These are phyloP conservation scores for Eulithis testata DNA, from an alignment of 2,888 invertebrate species.

Conservation along the genomic window DNA sequence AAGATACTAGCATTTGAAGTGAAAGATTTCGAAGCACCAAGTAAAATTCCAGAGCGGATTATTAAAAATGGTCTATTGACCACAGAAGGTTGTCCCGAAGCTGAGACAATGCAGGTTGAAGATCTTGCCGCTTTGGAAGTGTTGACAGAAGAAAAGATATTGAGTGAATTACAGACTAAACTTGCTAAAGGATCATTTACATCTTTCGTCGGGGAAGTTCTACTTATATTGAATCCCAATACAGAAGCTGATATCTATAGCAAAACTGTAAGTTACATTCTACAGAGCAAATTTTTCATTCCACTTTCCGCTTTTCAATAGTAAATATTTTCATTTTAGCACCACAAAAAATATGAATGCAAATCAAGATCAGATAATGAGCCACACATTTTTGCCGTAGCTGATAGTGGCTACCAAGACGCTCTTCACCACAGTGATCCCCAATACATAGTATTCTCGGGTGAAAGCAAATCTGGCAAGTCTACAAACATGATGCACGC, in stretches of 20 bases:
- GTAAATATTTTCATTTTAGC: constrained; percentile 78
- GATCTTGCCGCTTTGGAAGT: constrained; percentile 92
- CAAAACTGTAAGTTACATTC: constrained; percentile 84
- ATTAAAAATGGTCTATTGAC: constrained; percentile 78
- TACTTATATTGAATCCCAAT: constrained; percentile 92
- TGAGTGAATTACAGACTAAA: constrained; percentile 88
- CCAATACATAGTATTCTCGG: constrained; percentile 94
- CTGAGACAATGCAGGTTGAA: constrained; percentile 91
- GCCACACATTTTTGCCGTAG: constrained; percentile 95
- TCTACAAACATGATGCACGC: constrained; percentile 92
- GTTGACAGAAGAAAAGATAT: constrained; percentile 88
- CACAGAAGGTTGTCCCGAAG: constrained; percentile 80
- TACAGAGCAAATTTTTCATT: neutral
- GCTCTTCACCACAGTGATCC: constrained; percentile 94
- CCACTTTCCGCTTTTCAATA: neutral
- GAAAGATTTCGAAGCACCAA: constrained; percentile 64
- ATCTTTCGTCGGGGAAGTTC: constrained; percentile 92
- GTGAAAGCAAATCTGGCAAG: constrained; percentile 96
- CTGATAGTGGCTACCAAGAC: constrained; percentile 95
- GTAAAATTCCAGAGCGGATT: constrained; percentile 75
- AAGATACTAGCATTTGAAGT: constrained; percentile 83
- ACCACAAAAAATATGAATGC: constrained; percentile 91
- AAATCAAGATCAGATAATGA: constrained; percentile 95
- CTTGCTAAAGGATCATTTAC: constrained; percentile 88
- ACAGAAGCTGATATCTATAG: constrained; percentile 89